Evolutionary conservation across 2,888 invertebrate genomes (phyloP).

Genomic region (Temnothorax unifasciatus): DNA sequence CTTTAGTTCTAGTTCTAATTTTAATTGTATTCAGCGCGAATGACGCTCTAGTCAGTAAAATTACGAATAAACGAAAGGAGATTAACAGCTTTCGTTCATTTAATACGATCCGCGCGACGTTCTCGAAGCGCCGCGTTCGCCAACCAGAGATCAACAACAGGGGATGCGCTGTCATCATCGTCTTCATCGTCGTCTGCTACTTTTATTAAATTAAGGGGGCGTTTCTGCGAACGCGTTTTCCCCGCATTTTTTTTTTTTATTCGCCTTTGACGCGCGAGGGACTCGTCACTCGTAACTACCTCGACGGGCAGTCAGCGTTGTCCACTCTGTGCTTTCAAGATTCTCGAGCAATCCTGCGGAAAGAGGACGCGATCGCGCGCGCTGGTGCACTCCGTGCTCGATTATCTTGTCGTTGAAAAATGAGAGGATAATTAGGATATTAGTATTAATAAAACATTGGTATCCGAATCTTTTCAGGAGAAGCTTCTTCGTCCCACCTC

Average conservation of each 20-base stretch:
- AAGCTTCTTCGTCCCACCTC: not conserved
- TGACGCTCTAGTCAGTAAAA: slow-evolving; percentile 76
- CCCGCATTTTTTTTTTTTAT: slow-evolving; percentile 59
- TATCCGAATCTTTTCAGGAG: not conserved
- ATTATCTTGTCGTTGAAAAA: not conserved
- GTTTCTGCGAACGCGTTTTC: slow-evolving; percentile 32
- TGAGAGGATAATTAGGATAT: not conserved
- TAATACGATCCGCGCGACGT: slow-evolving; percentile 42
- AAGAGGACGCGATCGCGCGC: not conserved
- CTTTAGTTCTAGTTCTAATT: slow-evolving; percentile 75
- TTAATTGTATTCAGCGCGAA: slow-evolving; percentile 70
- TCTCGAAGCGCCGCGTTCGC: not conserved
- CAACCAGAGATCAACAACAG: not conserved
- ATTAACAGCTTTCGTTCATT: slow-evolving; percentile 68
- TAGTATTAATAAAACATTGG: not conserved
- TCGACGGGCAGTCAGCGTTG: slow-evolving; percentile 64
- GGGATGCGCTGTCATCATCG: not conserved
- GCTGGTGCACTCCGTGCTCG: slow-evolving; percentile 20
- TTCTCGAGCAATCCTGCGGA: slow-evolving; percentile 18
- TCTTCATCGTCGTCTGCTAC: not conserved
- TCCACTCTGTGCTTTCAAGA: slow-evolving; percentile 51
- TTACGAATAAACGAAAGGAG: slow-evolving; percentile 72
- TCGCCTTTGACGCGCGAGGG: slow-evolving; percentile 66
- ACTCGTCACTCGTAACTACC: slow-evolving; percentile 62
- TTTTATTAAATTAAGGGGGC: not conserved